A percentile compares a stretch with the other conserved stretches of the same genome.
Conservation (phyloP, 2,888 invertebrate genomes). For the Caenorhabditis parvicauda region DNA sequence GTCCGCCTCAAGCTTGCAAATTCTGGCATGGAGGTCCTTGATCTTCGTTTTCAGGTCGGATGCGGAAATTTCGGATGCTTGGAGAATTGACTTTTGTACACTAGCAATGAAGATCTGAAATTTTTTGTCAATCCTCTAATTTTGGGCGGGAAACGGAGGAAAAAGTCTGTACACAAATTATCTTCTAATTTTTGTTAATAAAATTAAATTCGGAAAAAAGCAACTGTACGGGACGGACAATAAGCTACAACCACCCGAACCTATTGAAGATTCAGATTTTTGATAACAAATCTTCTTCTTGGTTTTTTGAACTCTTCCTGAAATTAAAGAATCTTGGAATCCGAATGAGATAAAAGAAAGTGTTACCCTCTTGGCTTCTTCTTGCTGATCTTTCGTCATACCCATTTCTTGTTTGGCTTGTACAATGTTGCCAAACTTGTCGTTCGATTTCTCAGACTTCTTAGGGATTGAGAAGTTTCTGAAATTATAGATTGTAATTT, state of each 20-base stretch:
- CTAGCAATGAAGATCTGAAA: conserved; percentile 32
- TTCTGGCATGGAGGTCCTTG: conserved; percentile 58
- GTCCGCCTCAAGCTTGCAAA: conserved; percentile 58
- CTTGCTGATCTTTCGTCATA: conserved; percentile 98
- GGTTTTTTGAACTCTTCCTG: conserved; percentile 16
- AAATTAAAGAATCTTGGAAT: conserved; percentile 1
- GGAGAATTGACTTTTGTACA: conserved; percentile 36
- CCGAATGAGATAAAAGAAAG: background rate
- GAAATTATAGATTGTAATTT: conserved; percentile 1
- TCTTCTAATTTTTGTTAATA: background rate
- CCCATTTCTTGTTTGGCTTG: conserved; percentile 91
- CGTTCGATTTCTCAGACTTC: conserved; percentile 41
- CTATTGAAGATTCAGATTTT: too few relatives aligned
- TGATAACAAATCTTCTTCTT: too few relatives aligned
- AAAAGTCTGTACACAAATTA: background rate
- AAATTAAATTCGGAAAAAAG: background rate
- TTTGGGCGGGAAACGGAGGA: background rate
- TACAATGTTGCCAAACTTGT: conserved; percentile 73
- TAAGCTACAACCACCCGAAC: too few relatives aligned
- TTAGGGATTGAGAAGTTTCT: conserved; percentile 51
- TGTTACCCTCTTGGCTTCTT: conserved; percentile 79
- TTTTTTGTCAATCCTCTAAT: background rate
- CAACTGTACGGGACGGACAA: background rate
- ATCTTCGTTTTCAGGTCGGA: conserved; percentile 52
- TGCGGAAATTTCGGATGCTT: conserved; percentile 26